phyloP scores from a whole-genome alignment of 2,113 vertebrate species.

The Pseudonaja textilis region DNA sequence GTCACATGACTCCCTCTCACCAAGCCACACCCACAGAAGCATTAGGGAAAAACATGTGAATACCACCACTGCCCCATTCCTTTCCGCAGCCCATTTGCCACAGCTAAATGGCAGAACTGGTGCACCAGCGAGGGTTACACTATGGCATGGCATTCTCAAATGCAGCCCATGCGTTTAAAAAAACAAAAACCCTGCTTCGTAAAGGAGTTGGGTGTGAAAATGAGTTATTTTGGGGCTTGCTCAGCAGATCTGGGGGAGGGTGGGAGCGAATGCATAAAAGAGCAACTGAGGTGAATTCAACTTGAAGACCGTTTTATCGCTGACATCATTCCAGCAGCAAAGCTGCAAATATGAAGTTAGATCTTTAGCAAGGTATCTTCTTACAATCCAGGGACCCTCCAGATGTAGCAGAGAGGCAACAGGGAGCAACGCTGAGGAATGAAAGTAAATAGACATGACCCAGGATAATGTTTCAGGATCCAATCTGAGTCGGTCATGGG shows the following conservation, averaged over 20 bases:
- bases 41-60: too few species aligned
- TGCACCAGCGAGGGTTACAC: not conserved
- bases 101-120: not conserved
- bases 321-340: not conserved
- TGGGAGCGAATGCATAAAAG: not conserved
- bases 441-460: not conserved
- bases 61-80: not conserved
- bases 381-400: constrained; percentile 19
- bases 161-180: not conserved
- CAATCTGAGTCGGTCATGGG: not conserved
- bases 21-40: too few species aligned
- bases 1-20: too few species aligned
- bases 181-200: not conserved
- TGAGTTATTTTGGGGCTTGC: not conserved
- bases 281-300: not conserved
- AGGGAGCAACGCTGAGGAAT: not conserved
- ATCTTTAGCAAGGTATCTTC: constrained; percentile 35
- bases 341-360: not conserved
- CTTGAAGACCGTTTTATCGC: constrained; percentile 28
- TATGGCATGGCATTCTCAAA: not conserved
- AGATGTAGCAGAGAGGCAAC: constrained; percentile 24
- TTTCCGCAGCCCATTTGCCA: not conserved
- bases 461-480: not conserved
- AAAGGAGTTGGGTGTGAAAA: not conserved
- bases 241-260: not conserved